Evolutionary conservation across 2,797 vertebrate species (phyloP), one percentile per base, ranked within the genome.

Genomic region (Pangasius mekongensis): DNA sequence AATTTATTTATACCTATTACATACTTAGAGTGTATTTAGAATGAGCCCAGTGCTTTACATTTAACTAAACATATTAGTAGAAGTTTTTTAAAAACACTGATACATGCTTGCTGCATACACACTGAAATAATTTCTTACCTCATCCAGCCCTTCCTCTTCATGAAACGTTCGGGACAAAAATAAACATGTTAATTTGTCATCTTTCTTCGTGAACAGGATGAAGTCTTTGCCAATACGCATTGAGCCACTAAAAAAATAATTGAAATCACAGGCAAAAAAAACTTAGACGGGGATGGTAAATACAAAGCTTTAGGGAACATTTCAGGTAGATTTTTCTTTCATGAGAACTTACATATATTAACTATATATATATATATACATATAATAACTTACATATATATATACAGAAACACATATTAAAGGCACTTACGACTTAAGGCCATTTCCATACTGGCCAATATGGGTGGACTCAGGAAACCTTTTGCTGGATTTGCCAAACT

Each of bases 171-270:
- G 96, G 0, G 99, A 99, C 91, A 99, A 92, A 92, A 99, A 99
- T 30, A 99, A 97, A 91, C 98, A 99, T 36, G 98, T 98, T 94
- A 99, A 96, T 4, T 96, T 94, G 74, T 95, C 93, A 49, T 95
- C 97, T 91, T 99, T 99, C 95, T 99, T 99, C 0, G 99, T 99
- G 93, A 99, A 99, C 77, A 99, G 95, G 91, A 99, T 97, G 91
- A 99, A 99, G 94, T 99, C 99, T 94, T 99, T 99, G 54, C 99
- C 99, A 39, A 99, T 99, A 86, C 99, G 95, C 99, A 99, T 99
- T 58, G 99, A 99, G 66, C 99, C 99, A 84, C 99, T 99, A 91
- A 36, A 71, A 92, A 64, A 36, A 49, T 9, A 20, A 20, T 18
- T 76, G 11, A 73, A 76, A 85, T 60, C 22, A 62, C 22, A 4